Conservation (phyloP, 2,888 invertebrate species). For the Agriopis aurantiaria region DNA sequence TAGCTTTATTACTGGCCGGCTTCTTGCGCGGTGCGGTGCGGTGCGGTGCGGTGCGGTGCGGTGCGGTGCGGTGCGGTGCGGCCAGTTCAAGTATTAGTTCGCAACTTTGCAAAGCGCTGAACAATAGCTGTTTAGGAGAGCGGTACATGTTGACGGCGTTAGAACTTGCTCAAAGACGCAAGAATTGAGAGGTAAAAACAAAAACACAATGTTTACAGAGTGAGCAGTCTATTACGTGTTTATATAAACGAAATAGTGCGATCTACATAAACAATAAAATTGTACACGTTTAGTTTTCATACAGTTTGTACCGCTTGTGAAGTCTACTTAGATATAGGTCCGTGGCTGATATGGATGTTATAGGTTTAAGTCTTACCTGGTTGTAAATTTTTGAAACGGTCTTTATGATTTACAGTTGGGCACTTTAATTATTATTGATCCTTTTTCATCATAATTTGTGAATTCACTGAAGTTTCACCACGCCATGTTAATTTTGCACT, state of each 20-base stretch:
- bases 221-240: too few relatives aligned
- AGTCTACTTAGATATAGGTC: too few relatives aligned
- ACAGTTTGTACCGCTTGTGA: too few relatives aligned
- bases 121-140: neutral
- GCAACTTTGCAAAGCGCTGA: neutral
- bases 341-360: too few relatives aligned
- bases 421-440: too few relatives aligned
- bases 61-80: neutral
- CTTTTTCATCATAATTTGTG: neutral
- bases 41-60: too few relatives aligned
- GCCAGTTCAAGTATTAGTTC: neutral
- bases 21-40: neutral
- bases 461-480: neutral
- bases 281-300: too few relatives aligned
- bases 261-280: too few relatives aligned
- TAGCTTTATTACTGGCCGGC: conserved; percentile 54
- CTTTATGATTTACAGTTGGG: too few relatives aligned
- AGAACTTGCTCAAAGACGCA: neutral
- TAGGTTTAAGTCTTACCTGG: too few relatives aligned
- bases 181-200: neutral
- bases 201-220: neutral
- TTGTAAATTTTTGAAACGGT: too few relatives aligned
- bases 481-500: neutral
- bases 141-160: neutral
- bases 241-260: too few relatives aligned